These are phyloP conservation scores for Strongylocentrotus purpuratus DNA, from an alignment of 35 echinoderm and acorn worm genomes.

Conservation along the genomic window DNA sequence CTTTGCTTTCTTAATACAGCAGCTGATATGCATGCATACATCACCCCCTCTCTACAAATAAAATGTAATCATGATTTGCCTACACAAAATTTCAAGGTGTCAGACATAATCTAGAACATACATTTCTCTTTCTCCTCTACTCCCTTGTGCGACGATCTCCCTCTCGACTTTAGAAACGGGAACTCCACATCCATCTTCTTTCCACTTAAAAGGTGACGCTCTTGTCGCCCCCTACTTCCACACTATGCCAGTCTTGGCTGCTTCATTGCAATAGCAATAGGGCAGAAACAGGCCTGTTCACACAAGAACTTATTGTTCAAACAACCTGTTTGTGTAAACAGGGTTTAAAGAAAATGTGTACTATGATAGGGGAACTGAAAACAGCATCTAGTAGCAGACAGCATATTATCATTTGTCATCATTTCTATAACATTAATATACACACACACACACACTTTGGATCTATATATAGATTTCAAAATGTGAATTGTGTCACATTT, in stretches of 20 bases:
- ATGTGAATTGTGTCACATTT: not conserved
- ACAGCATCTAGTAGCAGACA: no score
- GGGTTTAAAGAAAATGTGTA: not conserved
- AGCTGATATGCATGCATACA: not conserved
- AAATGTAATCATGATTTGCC: not conserved
- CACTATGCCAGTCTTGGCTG: not conserved
- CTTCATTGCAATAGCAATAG: not conserved
- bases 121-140: not conserved
- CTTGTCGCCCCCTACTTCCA: not conserved
- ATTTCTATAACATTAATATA: not conserved
- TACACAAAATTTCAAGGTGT: not conserved
- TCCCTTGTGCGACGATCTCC: not conserved
- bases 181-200: not conserved
- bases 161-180: not conserved
- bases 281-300: not conserved
- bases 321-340: constrained; percentile 2
- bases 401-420: not conserved
- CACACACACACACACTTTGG: no score
- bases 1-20: not conserved
- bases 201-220: not conserved
- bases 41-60: not conserved
- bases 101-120: not conserved
- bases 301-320: not conserved
- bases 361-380: not conserved
- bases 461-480: not conserved